Percentiles rank a stretch among this genome's conserved stretches.
Conservation (phyloP, 2,113 vertebrate species). For the Leuciscus idus region DNA sequence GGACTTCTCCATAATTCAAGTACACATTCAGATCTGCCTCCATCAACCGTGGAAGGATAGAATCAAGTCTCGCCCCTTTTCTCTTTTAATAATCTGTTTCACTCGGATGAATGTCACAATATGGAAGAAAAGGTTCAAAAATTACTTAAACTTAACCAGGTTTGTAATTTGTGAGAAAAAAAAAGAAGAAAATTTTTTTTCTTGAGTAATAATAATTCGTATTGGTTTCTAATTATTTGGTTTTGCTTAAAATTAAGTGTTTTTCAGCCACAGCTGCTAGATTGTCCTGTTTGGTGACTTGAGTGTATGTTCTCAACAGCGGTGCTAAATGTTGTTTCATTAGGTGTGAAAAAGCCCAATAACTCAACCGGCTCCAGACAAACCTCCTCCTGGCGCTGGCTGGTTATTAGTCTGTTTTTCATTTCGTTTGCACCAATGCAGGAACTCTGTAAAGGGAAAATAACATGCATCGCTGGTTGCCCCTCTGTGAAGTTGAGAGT, state of each 20-base stretch:
- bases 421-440: conserved; percentile 73
- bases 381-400: conserved; percentile 74
- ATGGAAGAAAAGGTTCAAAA: not conserved
- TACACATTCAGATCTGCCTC: not conserved
- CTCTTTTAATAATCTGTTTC: not conserved
- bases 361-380: conserved; percentile 80
- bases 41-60: not conserved
- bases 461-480: conserved; percentile 73
- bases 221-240: conserved; percentile 58
- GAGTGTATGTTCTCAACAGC: conserved; percentile 77
- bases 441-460: conserved; percentile 72
- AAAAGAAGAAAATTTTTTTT: not conserved
- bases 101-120: not conserved
- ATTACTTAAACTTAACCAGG: too few species aligned
- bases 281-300: conserved; percentile 70
- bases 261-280: conserved; percentile 63
- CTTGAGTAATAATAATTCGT: conserved; percentile 45
- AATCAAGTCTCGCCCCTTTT: not conserved
- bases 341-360: conserved; percentile 80
- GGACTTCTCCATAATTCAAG: too few species aligned
- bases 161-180: too few species aligned
- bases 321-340: conserved; percentile 79
- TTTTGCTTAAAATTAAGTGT: conserved; percentile 78
- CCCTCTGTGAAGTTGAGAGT: conserved; percentile 47
- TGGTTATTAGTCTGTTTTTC: conserved; percentile 79